These are phyloP conservation scores for Saimiri boliviensis DNA, from an alignment of 2,113 vertebrate species.

Conservation along the genomic window DNA sequence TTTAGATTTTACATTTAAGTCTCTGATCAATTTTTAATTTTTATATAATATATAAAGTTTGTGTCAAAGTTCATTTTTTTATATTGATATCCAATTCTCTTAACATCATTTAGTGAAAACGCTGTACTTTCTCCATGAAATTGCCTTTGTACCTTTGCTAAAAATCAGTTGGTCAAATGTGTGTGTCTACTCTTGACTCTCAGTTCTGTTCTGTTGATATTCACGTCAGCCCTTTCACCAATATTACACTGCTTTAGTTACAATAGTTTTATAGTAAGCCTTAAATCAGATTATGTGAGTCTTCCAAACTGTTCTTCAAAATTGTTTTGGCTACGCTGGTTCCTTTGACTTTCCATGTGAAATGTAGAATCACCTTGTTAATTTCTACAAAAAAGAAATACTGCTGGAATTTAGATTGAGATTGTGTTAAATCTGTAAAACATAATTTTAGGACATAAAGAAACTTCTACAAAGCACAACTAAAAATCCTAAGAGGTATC, in stretches of 20 bases:
- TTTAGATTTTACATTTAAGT: slow-evolving; percentile 11
- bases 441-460: neutral
- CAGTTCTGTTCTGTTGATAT: neutral
- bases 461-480: neutral
- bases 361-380: slow-evolving; percentile 29
- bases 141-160: neutral
- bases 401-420: neutral
- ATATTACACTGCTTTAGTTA: neutral
- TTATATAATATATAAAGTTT: neutral
- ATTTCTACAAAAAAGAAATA: neutral
- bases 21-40: neutral
- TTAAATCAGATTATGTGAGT: neutral
- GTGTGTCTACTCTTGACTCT: neutral
- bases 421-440: neutral
- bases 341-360: neutral
- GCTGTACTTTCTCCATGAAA: neutral
- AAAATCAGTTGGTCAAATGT: neutral
- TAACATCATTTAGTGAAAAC: slow-evolving; percentile 33
- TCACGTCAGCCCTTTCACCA: neutral
- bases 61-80: neutral
- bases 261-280: neutral
- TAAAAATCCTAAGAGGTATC: neutral
- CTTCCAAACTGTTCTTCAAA: slow-evolving; percentile 8
- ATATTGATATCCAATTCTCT: neutral
- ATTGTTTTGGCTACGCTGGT: neutral